Base-by-base conservation (phyloP, 2,888 invertebrate species). In the Drosophila kuntzei region DNA sequence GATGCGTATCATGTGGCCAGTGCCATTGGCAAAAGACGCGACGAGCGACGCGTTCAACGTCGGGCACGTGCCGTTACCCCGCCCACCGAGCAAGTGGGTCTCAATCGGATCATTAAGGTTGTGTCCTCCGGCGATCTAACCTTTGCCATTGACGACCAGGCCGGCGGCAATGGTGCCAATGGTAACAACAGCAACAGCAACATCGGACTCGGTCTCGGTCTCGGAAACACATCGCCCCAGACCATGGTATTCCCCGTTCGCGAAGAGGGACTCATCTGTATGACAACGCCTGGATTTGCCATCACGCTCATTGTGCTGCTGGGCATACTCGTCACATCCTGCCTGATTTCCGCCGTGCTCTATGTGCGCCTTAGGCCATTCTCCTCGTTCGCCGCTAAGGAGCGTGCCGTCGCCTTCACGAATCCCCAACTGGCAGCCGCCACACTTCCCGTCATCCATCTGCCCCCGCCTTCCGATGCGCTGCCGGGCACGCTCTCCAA, bases 261-360 rank as follows among this genome's bases (percentile, higher is more conserved):
- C 14, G 94, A 94, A 77, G 94, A 94, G 75, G 95, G 95, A 20
- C 93, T 97, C 70, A 97, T 98, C 75, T 98, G 98, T 92, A 97
- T 98, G 97, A 97, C 98, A 0, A 97, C 97, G 4, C 96, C 97
- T n/a, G 97, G 98, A 11, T 98, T 98, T 89, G 96, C 97, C 37
- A 96, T 97, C 32, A 97, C 97, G 27, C 93, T 98, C 27, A 95
- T 97, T 53, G 94, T 98, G 47, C 94, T 98, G 22, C 93, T 98
- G 65, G 96, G 95, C 57, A 96, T 98, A 54, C 93, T 98, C 79
- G 93, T 98, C 61, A 95, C 96, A 64, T 97, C 98, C 9, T 98
- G 97, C 90, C 93, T 97, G 32, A 94, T 97, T 75, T 97, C 98
- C 51, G 96, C 97, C 20, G 95, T 98, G 85, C 93, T 98, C 16